A percentile compares a stretch with the other conserved stretches of the same genome.
These are phyloP conservation scores for Andrena marginata DNA, from an alignment of 2,888 invertebrate species.

Conservation along the genomic window DNA sequence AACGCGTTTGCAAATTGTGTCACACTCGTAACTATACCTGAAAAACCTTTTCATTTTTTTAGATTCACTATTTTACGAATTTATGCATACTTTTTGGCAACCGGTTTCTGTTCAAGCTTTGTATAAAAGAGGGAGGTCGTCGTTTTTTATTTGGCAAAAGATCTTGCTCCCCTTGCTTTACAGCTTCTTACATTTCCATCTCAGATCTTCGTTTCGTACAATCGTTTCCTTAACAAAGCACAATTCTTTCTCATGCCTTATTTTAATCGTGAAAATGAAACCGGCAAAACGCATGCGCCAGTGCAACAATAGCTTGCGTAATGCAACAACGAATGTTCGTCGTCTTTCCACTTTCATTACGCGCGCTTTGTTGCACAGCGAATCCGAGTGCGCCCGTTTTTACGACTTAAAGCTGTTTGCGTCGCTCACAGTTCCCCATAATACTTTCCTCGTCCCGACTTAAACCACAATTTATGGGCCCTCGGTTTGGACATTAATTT, in stretches of 20 bases:
- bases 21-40: neutral
- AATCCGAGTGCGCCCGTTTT: conserved; percentile 31
- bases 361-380: conserved; percentile 22
- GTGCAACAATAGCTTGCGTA: conserved; percentile 40
- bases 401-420: conserved; percentile 51
- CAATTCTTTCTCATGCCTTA: neutral
- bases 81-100: no score
- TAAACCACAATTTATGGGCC: conserved; percentile 66
- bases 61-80: neutral
- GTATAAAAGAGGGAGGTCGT: no score
- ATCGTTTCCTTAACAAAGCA: neutral
- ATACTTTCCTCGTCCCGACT: conserved; percentile 54
- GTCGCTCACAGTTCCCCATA: conserved; percentile 50
- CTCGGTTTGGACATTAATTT: conserved; percentile 67
- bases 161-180: neutral
- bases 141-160: no score
- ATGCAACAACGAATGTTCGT: neutral
- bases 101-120: no score
- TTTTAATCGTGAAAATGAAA: neutral
- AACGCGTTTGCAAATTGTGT: neutral
- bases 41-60: neutral
- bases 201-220: neutral
- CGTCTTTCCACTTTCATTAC: conserved; percentile 25
- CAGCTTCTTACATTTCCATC: neutral
- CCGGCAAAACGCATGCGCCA: neutral